phyloP scores from a whole-genome alignment of 2,113 vertebrate species.

The Mirounga angustirostris region DNA sequence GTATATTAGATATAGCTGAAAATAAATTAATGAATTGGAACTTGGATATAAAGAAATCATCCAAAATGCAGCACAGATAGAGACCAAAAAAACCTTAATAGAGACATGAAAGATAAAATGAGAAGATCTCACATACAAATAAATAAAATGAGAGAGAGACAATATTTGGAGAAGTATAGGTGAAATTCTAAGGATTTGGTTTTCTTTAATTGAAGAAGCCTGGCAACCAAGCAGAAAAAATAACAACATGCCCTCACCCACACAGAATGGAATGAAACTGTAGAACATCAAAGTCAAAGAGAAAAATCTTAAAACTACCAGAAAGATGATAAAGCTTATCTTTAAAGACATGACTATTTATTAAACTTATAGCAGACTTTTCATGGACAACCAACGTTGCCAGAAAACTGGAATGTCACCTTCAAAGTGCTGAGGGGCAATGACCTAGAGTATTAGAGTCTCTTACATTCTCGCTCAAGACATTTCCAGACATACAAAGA shows the following conservation, averaged over 20 bases:
- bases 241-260: not conserved
- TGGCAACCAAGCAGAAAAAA: not conserved
- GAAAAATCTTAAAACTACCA: constrained; percentile 21
- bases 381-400: not conserved
- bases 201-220: not conserved
- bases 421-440: not conserved
- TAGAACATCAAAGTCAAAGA: not conserved
- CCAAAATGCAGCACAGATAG: not conserved
- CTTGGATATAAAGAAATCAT: constrained; percentile 11
- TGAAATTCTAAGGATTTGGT: constrained; percentile 22
- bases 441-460: not conserved
- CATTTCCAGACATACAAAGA: not conserved
- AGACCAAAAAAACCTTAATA: not conserved
- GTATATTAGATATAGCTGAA: not conserved
- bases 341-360: not conserved
- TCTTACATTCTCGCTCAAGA: not conserved
- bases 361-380: not conserved
- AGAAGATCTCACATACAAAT: not conserved
- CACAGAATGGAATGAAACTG: not conserved
- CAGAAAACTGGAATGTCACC: not conserved
- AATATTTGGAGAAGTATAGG: not conserved
- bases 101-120: not conserved
- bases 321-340: constrained; percentile 29
- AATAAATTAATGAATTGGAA: not conserved
- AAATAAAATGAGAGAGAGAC: not conserved